These are phyloP conservation scores for Anabacerthia variegaticeps DNA, from an alignment of 2,797 vertebrate species.

Conservation along the genomic window DNA sequence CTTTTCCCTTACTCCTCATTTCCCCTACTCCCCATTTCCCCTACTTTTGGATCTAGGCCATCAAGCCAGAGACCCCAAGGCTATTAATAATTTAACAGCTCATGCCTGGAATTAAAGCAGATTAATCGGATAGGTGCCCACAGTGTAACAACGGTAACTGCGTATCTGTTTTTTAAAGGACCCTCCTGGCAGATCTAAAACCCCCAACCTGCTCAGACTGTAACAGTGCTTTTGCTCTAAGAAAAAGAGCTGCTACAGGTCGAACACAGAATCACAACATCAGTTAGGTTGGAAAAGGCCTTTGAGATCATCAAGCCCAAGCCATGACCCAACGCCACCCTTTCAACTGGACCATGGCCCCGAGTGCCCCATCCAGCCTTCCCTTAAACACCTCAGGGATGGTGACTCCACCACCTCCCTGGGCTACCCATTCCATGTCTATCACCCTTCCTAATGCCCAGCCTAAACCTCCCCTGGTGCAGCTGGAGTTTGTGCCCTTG, in stretches of 20 bases:
- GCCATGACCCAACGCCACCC: neutral
- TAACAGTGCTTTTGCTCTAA: neutral
- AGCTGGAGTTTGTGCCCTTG: neutral
- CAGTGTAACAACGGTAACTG: neutral
- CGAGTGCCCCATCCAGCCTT: neutral
- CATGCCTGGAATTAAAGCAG: neutral
- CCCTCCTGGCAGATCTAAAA: neutral
- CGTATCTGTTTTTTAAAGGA: neutral
- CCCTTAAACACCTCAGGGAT: neutral
- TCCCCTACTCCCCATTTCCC: neutral
- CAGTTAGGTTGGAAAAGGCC: neutral
- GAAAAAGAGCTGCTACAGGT: neutral
- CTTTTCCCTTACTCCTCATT: too few relatives aligned
- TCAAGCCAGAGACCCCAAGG: neutral
- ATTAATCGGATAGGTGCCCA: neutral
- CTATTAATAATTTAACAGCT: neutral
- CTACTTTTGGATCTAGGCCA: rapidly evolving
- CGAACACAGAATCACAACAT: neutral
- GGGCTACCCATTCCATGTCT: neutral
- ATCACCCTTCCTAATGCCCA: neutral
- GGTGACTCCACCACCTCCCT: neutral
- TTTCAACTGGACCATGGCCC: neutral
- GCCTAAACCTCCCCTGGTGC: neutral
- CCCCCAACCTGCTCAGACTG: rapidly evolving
- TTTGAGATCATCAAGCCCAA: neutral